Base-by-base conservation (phyloP, 2,888 invertebrate genomes). In the Spicauda simplicius region DNA sequence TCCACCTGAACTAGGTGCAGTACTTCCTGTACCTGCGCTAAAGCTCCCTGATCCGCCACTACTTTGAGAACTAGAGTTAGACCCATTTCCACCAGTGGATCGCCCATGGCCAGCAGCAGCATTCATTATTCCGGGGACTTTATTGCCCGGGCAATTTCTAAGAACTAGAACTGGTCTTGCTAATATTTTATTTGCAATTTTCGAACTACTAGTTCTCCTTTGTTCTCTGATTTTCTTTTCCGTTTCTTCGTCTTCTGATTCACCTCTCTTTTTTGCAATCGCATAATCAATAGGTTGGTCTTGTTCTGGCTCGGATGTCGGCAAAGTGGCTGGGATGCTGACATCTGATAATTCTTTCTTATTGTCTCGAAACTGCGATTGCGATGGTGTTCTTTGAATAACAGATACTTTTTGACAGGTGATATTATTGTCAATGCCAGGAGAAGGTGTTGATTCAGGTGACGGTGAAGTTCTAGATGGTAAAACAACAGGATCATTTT, bases 251-350 rank as follows among this genome's bases (percentile, higher is more conserved):
- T 95, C 95, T 81, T 95, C 95, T 11, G 92, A 88, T 80, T 95
- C 95, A 8, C 96, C 96, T 70, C 95, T 94, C 78, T 97, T 95
- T 84, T 97, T 97, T 25, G 97, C 97, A 73, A 97, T 97, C 80
- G 96, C 97, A 83, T 97, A 97, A 82, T 97, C 97, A 70, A 97
- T 97, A 0, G 97, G 97, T 77, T 97, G 97, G 70, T 97, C 97
- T 87, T 97, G 96, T 83, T 96, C 96, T 0, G 96, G 96, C 77
- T 96, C 96, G 69, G 91, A 72, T 54, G 91, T 74, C 7, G 94
- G 91, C 70, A 94, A 76, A 50, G 94, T 89, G 56, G 91, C 76
- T 57, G 95, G 95, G 74, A 95, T 83, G 65, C 88, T 90, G 16
- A 94, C 90, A 65, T 94, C 94, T 50, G 86, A 74, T 50, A 87